Percentiles rank a stretch among this genome's conserved stretches.
Conservation (phyloP, 2,888 invertebrate genomes). For the Philhelius pedissequus region DNA sequence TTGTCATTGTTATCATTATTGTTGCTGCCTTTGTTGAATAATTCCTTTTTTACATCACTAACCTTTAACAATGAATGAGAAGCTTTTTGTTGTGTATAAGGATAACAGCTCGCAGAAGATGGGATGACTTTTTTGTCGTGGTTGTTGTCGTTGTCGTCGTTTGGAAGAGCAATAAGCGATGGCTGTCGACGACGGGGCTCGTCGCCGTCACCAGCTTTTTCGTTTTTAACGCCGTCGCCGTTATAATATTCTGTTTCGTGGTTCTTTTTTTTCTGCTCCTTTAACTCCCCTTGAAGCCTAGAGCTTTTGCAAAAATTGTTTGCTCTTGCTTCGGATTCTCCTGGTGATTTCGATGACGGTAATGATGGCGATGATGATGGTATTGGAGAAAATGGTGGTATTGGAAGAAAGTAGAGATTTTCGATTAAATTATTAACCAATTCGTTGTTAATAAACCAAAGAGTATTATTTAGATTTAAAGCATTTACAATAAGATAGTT, state of each 20-base stretch:
- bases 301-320: constrained; percentile 55
- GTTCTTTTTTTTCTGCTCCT: not conserved
- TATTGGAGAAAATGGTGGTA: not conserved
- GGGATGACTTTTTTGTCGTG: not conserved
- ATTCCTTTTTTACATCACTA: constrained; percentile 71
- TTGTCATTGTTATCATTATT: constrained; percentile 57
- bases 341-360: constrained; percentile 26
- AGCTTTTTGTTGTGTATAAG: constrained; percentile 51
- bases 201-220: constrained; percentile 49
- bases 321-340: constrained; percentile 3
- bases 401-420: constrained; percentile 45
- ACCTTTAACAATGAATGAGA: constrained; percentile 69
- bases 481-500: constrained; percentile 64
- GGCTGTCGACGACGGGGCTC: constrained; percentile 43
- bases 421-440: constrained; percentile 67
- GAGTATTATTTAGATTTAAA: constrained; percentile 50
- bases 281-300: not conserved
- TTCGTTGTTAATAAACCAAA: constrained; percentile 69
- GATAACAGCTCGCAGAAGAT: constrained; percentile 19
- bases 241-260: constrained; percentile 15
- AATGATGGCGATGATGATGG: not conserved
- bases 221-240: constrained; percentile 1
- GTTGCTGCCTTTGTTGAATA: constrained; percentile 70
- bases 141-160: not conserved
- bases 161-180: constrained; percentile 17